These are phyloP conservation scores for Lathamus discolor DNA, from an alignment of 2,113 vertebrate genomes.

Conservation along the genomic window DNA sequence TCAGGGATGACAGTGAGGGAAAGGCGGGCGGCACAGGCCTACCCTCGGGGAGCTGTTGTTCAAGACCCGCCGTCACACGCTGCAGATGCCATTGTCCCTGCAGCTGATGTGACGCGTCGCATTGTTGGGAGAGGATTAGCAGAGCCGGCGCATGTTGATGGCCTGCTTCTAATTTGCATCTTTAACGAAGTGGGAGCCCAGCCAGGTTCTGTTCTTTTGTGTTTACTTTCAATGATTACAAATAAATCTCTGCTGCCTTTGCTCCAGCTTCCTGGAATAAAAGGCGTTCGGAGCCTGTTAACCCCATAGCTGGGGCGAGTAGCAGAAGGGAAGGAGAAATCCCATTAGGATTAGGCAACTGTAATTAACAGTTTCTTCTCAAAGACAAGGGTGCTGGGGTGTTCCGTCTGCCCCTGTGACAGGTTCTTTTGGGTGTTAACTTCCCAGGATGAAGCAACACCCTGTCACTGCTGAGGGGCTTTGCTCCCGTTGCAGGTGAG, in stretches of 20 bases:
- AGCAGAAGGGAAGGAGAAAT: slow-evolving; percentile 40
- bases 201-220: slow-evolving; percentile 79
- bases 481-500: not conserved
- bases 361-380: slow-evolving; percentile 59
- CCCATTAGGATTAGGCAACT: slow-evolving; percentile 45
- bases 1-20: not conserved
- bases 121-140: slow-evolving; percentile 72
- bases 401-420: not conserved
- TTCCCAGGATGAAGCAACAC: not conserved
- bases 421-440: not conserved
- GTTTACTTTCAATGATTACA: slow-evolving; percentile 77
- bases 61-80: not conserved
- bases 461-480: accelerated
- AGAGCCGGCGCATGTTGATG: slow-evolving; percentile 30
- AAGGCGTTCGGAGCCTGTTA: slow-evolving; percentile 31
- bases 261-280: slow-evolving; percentile 43
- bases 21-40: not conserved
- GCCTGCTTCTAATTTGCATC: slow-evolving; percentile 75
- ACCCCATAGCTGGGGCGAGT: not conserved
- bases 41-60: slow-evolving; percentile 19
- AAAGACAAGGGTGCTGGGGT: not conserved
- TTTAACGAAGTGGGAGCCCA: slow-evolving; percentile 71
- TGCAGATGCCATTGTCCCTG: slow-evolving; percentile 42
- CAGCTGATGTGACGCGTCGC: slow-evolving; percentile 54
- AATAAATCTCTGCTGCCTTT: slow-evolving; percentile 76